These are phyloP conservation scores for Cisticola juncidis DNA, from an alignment of 2,113 vertebrate species.

Conservation along the genomic window DNA sequence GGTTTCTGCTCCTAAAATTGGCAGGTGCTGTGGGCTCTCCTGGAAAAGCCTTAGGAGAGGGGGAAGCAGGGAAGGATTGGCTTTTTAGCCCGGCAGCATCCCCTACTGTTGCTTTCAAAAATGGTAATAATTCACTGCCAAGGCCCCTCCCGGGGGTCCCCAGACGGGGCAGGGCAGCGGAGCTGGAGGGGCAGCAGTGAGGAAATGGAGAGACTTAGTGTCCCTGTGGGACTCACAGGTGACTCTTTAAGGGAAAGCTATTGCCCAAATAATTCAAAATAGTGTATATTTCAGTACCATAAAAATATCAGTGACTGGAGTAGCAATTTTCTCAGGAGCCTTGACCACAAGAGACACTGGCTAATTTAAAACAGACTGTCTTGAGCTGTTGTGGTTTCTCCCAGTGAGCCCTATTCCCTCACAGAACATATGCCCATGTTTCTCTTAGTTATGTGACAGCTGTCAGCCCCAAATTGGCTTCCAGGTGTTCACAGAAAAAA, in stretches of 20 bases:
- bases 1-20: not conserved
- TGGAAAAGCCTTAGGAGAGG: not conserved
- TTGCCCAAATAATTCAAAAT: not conserved
- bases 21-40: not conserved
- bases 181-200: not conserved
- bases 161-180: not conserved
- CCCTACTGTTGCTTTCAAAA: not conserved
- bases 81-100: not conserved
- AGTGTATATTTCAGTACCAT: not conserved
- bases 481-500: not conserved
- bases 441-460: not conserved
- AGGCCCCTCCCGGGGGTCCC: accelerated
- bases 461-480: not conserved
- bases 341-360: not conserved
- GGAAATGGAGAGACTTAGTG: not conserved
- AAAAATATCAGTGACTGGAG: not conserved
- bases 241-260: not conserved
- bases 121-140: not conserved
- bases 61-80: not conserved
- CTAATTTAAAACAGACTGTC: not conserved
- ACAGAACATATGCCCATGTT: not conserved
- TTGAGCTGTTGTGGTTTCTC: not conserved
- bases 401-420: not conserved
- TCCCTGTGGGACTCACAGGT: not conserved
- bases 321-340: not conserved